phyloP scores from a whole-genome alignment of 2,888 invertebrate genomes.

The Eupithecia centaureata region DNA sequence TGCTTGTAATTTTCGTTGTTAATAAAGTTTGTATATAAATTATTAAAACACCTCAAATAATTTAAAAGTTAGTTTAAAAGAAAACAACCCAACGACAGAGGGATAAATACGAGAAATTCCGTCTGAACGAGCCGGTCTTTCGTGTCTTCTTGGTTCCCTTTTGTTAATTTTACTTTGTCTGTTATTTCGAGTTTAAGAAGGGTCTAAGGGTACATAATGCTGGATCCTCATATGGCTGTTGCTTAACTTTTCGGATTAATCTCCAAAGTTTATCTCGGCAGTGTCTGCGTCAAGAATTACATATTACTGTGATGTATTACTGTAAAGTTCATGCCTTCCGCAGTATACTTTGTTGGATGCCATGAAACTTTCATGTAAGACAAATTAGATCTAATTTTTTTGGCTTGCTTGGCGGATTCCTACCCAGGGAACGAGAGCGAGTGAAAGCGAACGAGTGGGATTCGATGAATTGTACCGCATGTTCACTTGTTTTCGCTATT shows the following conservation, averaged over 20 bases:
- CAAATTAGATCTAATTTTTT: neutral
- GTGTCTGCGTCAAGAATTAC: neutral
- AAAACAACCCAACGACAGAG: no score
- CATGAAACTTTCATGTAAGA: neutral
- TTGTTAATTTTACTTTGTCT: neutral
- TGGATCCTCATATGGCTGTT: neutral
- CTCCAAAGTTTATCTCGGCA: slow-evolving; percentile 12
- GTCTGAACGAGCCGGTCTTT: no score
- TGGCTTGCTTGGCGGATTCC: no score
- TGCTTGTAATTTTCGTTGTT: no score
- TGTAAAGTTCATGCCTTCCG: neutral
- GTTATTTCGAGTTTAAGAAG: neutral
- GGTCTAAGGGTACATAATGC: neutral
- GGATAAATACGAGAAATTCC: no score
- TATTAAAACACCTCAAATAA: no score
- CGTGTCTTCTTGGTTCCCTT: neutral
- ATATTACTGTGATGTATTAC: slow-evolving; percentile 9
- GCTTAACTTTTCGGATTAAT: slow-evolving; percentile 7
- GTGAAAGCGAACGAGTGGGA: no score
- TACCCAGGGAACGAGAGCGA: no score
- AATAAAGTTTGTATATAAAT: no score
- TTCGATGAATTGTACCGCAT: no score
- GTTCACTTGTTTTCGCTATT: no score
- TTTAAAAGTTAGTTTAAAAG: no score
- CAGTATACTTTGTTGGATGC: neutral